Evolutionary conservation across 2,113 vertebrate species (phyloP).

Genomic region (Melanerpes aurifrons): DNA sequence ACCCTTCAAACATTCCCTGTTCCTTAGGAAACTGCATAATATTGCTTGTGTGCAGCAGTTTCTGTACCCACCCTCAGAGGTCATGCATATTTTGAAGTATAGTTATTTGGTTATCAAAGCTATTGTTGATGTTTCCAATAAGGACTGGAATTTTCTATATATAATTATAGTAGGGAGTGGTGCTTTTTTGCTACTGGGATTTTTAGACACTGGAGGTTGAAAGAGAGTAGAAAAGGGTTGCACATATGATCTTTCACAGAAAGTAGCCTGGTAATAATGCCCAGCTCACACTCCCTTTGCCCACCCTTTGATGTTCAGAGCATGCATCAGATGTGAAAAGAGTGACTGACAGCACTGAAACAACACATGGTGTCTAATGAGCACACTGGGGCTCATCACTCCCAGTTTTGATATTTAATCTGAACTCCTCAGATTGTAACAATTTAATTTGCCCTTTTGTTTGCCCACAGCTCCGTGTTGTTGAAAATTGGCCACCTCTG

Average conservation of each 20-base stretch:
- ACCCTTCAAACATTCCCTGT: background rate
- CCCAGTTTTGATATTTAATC: background rate
- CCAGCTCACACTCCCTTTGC: fast-evolving
- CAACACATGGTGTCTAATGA: background rate
- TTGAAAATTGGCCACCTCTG: background rate
- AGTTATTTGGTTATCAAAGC: background rate
- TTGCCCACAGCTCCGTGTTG: background rate
- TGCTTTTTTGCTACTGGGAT: background rate
- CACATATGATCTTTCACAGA: background rate
- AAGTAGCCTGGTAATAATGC: slow-evolving; percentile 37
- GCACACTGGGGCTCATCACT: background rate
- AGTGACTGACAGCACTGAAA: slow-evolving; percentile 29
- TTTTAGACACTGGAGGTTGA: slow-evolving; percentile 9
- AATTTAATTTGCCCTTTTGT: background rate
- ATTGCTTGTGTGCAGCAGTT: background rate
- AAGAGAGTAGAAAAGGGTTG: background rate
- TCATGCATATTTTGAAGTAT: background rate
- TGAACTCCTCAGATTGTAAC: background rate
- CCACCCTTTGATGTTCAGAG: slow-evolving; percentile 26
- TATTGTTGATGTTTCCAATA: background rate
- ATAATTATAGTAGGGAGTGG: slow-evolving; percentile 4
- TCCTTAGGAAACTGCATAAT: background rate
- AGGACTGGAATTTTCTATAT: slow-evolving; percentile 10
- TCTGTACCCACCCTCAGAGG: background rate
- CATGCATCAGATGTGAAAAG: background rate